Conservation (phyloP, 2,113 vertebrate species). For the Crotalus horridus region DNA sequence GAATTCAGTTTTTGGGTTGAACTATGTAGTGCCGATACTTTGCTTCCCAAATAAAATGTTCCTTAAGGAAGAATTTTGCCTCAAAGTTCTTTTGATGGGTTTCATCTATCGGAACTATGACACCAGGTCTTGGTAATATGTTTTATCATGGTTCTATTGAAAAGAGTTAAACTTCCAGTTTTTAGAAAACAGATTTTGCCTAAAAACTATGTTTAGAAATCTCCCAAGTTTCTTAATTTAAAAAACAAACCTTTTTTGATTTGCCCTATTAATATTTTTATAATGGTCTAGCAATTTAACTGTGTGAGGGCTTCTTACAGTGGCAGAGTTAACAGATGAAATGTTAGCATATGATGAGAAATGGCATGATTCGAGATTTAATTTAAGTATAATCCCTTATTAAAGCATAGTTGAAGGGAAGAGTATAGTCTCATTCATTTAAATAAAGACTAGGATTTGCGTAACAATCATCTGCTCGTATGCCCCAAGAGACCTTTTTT, state of each 20-base stretch:
- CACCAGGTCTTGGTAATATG: not conserved
- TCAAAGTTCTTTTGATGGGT: too few relatives aligned
- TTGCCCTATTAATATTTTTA: not conserved
- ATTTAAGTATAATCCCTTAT: not conserved
- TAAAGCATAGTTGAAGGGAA: conserved; percentile 10
- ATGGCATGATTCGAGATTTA: not conserved
- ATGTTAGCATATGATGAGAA: not conserved
- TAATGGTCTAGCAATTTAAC: not conserved
- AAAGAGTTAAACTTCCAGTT: not conserved
- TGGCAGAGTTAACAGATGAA: not conserved
- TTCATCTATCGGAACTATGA: too few relatives aligned
- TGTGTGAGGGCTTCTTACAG: not conserved
- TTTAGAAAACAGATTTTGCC: not conserved
- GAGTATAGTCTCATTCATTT: not conserved
- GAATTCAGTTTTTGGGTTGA: too few relatives aligned
- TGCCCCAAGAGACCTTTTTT: not conserved
- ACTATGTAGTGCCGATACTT: too few relatives aligned
- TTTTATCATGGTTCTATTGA: not conserved
- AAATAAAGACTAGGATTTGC: not conserved
- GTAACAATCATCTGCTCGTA: not conserved
- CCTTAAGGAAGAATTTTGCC: too few relatives aligned
- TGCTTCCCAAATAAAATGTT: too few relatives aligned
- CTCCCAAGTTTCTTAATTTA: not conserved
- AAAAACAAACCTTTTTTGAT: not conserved
- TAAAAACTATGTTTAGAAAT: not conserved